Evolutionary conservation across 2,888 invertebrate species (phyloP).

Genomic region (Embidobia sp.): DNA sequence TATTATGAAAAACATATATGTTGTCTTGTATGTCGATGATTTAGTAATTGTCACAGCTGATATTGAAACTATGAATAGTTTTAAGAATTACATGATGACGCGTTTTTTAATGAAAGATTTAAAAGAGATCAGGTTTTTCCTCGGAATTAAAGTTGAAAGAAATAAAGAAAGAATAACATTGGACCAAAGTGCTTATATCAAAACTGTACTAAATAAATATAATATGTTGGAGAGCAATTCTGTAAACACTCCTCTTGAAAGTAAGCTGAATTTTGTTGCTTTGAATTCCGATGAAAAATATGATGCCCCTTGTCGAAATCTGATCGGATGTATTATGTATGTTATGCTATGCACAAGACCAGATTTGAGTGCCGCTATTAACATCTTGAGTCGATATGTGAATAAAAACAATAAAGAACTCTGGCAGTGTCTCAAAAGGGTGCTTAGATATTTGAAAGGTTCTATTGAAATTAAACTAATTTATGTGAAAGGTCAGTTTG

Average conservation of each 20-base stretch:
- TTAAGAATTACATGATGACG: no score
- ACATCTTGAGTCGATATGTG: slow-evolving; percentile 7
- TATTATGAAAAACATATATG: neutral
- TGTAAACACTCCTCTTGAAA: no score
- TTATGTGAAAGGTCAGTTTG: neutral
- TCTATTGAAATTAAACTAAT: neutral
- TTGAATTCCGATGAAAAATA: neutral
- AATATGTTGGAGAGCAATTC: no score
- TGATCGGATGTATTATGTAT: slow-evolving; percentile 19
- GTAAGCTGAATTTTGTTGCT: neutral
- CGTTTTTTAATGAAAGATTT: neutral
- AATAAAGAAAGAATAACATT: no score
- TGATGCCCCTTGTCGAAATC: slow-evolving; percentile 42
- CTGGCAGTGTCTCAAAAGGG: slow-evolving; percentile 19
- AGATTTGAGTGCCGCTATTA: slow-evolving; percentile 38
- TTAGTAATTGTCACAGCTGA: neutral
- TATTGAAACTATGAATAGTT: neutral
- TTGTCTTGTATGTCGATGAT: neutral
- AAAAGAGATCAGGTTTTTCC: neutral
- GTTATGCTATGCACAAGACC: slow-evolving; percentile 51
- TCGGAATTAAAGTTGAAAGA: neutral
- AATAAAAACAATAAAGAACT: slow-evolving; percentile 57
- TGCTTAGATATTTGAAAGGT: no score
- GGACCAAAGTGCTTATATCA: no score
- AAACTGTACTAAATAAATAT: no score